phyloP scores from a whole-genome alignment of 2,113 vertebrate species.

The Labrus mixtus region DNA sequence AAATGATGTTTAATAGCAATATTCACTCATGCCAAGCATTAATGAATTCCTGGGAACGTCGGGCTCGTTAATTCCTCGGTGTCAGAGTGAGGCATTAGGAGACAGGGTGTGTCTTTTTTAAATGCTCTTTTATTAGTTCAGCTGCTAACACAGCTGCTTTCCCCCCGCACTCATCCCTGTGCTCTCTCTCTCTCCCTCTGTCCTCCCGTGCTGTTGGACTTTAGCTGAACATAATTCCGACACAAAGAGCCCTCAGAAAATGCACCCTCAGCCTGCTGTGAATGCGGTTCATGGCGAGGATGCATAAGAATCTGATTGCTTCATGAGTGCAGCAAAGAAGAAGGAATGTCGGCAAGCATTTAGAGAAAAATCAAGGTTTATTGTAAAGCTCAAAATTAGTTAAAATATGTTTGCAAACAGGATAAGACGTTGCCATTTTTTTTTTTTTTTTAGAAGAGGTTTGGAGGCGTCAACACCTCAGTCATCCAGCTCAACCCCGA shows the following conservation, averaged over 20 bases:
- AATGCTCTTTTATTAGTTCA: slow-evolving; percentile 64
- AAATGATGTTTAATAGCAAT: slow-evolving; percentile 31
- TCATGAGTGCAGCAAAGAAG: slow-evolving; percentile 29
- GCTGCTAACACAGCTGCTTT: slow-evolving; percentile 64
- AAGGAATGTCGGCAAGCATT: slow-evolving; percentile 25
- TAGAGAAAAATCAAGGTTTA: background rate
- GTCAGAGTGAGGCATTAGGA: slow-evolving; percentile 48
- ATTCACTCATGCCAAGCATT: slow-evolving; percentile 50
- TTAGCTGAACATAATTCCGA: slow-evolving; percentile 66
- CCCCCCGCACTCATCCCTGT: slow-evolving; percentile 27
- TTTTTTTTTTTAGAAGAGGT: slow-evolving; percentile 18
- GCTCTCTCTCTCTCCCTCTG: slow-evolving; percentile 25
- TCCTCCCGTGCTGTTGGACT: slow-evolving; percentile 36
- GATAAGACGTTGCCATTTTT: slow-evolving; percentile 3
- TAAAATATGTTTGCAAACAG: slow-evolving; percentile 22
- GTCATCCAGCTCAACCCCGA: slow-evolving; percentile 21
- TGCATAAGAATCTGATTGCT: slow-evolving; percentile 47
- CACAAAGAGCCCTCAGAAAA: slow-evolving; percentile 61
- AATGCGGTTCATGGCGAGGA: slow-evolving; percentile 60
- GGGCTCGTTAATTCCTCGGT: slow-evolving; percentile 39
- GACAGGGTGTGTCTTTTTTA: slow-evolving; percentile 47
- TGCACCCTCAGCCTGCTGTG: slow-evolving; percentile 64
- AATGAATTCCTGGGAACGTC: slow-evolving; percentile 54
- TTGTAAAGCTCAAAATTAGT: slow-evolving; percentile 16
- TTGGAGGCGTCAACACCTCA: slow-evolving; percentile 4